Percentiles rank a stretch among this genome's conserved stretches.
Conservation (phyloP, 1,140 invertebrate species). For the Goniozus legneri region DNA sequence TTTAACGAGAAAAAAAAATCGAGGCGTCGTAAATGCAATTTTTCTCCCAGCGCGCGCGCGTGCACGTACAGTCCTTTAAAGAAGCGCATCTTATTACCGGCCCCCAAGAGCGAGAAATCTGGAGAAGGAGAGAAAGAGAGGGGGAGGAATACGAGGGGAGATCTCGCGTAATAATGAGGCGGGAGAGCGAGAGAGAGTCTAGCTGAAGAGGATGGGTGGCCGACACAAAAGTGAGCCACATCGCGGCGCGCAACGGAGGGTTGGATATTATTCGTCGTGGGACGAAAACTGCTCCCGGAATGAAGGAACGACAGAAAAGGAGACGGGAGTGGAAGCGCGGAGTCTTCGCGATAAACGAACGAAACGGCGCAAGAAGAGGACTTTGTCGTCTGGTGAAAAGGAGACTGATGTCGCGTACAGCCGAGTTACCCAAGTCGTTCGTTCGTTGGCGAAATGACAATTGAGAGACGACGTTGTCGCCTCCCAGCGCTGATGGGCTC, state of each 20-base stretch:
- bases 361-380: not conserved
- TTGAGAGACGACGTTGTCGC: slow-evolving; percentile 12
- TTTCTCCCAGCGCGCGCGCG: slow-evolving; percentile 27
- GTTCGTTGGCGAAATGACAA: slow-evolving; percentile 21
- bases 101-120: slow-evolving; percentile 19
- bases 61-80: slow-evolving; percentile 24
- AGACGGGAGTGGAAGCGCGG: slow-evolving; percentile 7
- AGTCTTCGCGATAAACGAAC: slow-evolving; percentile 6
- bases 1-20: too few relatives aligned
- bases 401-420: slow-evolving; percentile 15
- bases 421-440: slow-evolving; percentile 17
- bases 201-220: too few relatives aligned
- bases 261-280: slow-evolving; percentile 25
- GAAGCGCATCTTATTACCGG: slow-evolving; percentile 30
- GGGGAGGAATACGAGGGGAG: not conserved
- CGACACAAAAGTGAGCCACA: slow-evolving; percentile 22
- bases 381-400: slow-evolving; percentile 9
- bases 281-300: slow-evolving; percentile 27
- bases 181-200: too few relatives aligned
- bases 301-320: too few relatives aligned
- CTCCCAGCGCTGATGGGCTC: too few relatives aligned
- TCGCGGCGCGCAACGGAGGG: too few relatives aligned
- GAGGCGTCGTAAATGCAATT: slow-evolving; percentile 29
- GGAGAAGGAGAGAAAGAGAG: not conserved
- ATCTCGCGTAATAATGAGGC: too few relatives aligned